phyloP scores from a whole-genome alignment of 23 tunicate genomes.

The Ascidia mentula region DNA sequence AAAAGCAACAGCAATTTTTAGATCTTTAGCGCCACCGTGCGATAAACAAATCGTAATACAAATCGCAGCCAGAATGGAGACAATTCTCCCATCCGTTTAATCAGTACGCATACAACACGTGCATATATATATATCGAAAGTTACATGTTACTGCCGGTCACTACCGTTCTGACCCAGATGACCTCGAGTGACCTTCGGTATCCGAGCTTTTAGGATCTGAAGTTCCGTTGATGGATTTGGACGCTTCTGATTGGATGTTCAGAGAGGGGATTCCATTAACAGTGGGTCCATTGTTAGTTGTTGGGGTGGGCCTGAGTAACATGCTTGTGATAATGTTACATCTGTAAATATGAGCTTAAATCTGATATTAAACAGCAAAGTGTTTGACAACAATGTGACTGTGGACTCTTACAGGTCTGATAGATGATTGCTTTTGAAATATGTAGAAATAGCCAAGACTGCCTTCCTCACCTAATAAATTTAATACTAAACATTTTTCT shows the following conservation, averaged over 20 bases:
- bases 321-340: neutral
- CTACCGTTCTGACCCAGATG: neutral
- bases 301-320: neutral
- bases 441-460: no score
- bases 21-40: neutral
- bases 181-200: neutral
- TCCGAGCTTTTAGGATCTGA: neutral
- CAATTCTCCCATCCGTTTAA: neutral
- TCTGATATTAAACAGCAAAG: no score
- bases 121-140: conserved; percentile 2
- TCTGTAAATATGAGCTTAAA: no score
- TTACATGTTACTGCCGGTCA: neutral
- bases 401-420: no score
- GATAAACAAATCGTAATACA: neutral
- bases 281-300: neutral
- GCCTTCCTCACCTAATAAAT: no score
- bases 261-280: neutral
- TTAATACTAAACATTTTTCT: no score
- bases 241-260: neutral
- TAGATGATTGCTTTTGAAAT: no score
- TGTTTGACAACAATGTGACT: no score
- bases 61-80: neutral
- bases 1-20: no score
- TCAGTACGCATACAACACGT: neutral
- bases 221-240: neutral